Percentiles rank a stretch among this genome's conserved stretches.
Conservation (phyloP, 2,888 invertebrate genomes). For the Drosophila vallismaia region DNA sequence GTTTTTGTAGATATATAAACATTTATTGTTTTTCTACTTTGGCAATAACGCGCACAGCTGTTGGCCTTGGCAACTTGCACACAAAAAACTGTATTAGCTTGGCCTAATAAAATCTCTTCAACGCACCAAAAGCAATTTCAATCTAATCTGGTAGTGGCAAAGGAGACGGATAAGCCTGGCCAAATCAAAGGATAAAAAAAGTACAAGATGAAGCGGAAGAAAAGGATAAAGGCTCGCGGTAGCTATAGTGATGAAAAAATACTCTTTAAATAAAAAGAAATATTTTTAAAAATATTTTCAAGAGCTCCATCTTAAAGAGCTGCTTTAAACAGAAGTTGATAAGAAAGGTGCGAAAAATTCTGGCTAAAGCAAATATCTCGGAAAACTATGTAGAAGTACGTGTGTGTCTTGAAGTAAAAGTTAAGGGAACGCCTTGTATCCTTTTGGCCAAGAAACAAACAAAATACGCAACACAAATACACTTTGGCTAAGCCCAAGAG, state of each 20-base stretch:
- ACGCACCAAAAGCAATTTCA: conserved; percentile 54
- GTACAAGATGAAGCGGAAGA: conserved; percentile 19
- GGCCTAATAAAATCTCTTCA: conserved; percentile 49
- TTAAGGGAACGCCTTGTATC: background rate
- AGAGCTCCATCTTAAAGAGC: background rate
- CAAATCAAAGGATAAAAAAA: conserved; percentile 14
- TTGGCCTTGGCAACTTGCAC: conserved; percentile 31
- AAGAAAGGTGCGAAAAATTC: background rate
- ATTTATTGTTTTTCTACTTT: conserved; percentile 20
- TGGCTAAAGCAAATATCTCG: background rate
- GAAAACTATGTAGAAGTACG: background rate
- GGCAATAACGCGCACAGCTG: conserved; percentile 30
- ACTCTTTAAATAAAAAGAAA: background rate
- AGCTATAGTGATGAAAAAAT: background rate
- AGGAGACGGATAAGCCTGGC: conserved; percentile 20
- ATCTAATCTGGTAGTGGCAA: conserved; percentile 33
- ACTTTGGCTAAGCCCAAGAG: conserved; percentile 52
- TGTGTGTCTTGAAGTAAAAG: background rate
- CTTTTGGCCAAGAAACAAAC: conserved; percentile 28
- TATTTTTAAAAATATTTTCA: background rate
- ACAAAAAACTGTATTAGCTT: conserved; percentile 27
- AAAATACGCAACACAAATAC: conserved; percentile 48
- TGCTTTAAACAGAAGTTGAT: background rate
- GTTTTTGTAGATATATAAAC: conserved; percentile 21
- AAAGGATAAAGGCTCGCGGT: conserved; percentile 5